These are phyloP conservation scores for Neria commutata DNA, from an alignment of 2,888 invertebrate species.

Conservation along the genomic window DNA sequence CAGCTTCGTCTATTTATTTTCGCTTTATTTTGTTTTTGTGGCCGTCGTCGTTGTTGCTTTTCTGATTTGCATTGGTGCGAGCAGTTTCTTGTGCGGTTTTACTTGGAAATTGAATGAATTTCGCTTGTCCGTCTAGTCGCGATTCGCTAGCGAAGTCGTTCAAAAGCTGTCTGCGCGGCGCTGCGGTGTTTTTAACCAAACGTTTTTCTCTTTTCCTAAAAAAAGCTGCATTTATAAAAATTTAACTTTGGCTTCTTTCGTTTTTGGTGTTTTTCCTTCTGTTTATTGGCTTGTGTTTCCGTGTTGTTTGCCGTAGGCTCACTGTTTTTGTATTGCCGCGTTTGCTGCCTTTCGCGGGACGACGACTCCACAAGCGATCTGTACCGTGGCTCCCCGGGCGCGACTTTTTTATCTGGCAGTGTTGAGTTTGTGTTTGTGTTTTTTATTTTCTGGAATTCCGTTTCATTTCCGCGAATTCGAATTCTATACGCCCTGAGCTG, in stretches of 20 bases:
- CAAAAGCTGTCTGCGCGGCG: conserved; percentile 26
- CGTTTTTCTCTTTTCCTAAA: conserved; percentile 16
- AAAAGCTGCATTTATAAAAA: neutral
- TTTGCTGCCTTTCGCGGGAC: too few species aligned
- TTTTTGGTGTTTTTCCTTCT: neutral
- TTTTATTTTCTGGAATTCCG: conserved; percentile 40
- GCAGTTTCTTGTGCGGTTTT: conserved; percentile 27
- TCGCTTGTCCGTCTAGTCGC: conserved; percentile 54
- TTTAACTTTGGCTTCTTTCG: neutral
- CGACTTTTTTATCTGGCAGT: neutral
- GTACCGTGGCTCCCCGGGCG: too few species aligned
- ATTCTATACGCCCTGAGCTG: neutral
- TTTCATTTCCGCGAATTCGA: conserved; percentile 45
- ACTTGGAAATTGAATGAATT: conserved; percentile 58
- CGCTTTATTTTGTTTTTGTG: conserved; percentile 25
- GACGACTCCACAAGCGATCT: too few species aligned
- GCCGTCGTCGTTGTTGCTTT: conserved; percentile 33
- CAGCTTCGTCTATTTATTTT: conserved; percentile 31
- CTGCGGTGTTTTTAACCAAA: conserved; percentile 18
- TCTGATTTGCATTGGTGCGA: conserved; percentile 8
- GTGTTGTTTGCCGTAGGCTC: neutral
- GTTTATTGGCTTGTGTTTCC: neutral
- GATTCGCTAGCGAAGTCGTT: conserved; percentile 46
- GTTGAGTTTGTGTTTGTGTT: conserved; percentile 24
- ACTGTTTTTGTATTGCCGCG: conserved; percentile 1